These are phyloP conservation scores for Amphipoea lucens DNA, from an alignment of 2,888 invertebrate genomes.

Conservation along the genomic window DNA sequence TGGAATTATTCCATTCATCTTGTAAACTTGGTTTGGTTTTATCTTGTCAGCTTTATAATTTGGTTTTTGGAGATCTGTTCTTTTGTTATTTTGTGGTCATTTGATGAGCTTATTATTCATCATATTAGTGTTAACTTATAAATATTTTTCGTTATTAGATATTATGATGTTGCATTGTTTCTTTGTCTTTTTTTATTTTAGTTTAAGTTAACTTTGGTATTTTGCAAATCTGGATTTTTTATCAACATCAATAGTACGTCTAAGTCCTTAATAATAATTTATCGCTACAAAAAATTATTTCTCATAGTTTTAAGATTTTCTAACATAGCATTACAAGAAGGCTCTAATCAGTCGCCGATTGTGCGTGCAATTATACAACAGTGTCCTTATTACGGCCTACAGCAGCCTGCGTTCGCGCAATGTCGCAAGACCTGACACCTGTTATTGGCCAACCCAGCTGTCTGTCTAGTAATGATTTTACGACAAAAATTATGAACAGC, in stretches of 20 bases:
- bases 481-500: slow-evolving; percentile 62
- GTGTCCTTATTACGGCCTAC: slow-evolving; percentile 66
- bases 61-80: neutral
- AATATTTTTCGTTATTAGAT: neutral
- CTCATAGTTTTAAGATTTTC: neutral
- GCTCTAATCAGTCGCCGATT: slow-evolving; percentile 57
- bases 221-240: neutral
- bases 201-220: neutral
- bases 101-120: slow-evolving; percentile 17
- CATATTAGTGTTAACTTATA: neutral
- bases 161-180: neutral
- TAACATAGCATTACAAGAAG: slow-evolving; percentile 15
- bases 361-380: slow-evolving; percentile 63
- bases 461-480: slow-evolving; percentile 69
- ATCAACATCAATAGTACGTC: neutral
- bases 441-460: slow-evolving; percentile 75
- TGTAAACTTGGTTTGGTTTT: slow-evolving; percentile 18
- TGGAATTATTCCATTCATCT: slow-evolving; percentile 51
- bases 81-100: slow-evolving; percentile 1
- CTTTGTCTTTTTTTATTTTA: neutral
- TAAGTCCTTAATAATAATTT: neutral
- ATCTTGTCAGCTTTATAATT: slow-evolving; percentile 3
- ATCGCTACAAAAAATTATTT: neutral
- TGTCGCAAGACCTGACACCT: slow-evolving; percentile 74
- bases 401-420: slow-evolving; percentile 59